Evolutionary conservation across 2,113 vertebrate species (phyloP).

Genomic region (Anseranas semipalmata): DNA sequence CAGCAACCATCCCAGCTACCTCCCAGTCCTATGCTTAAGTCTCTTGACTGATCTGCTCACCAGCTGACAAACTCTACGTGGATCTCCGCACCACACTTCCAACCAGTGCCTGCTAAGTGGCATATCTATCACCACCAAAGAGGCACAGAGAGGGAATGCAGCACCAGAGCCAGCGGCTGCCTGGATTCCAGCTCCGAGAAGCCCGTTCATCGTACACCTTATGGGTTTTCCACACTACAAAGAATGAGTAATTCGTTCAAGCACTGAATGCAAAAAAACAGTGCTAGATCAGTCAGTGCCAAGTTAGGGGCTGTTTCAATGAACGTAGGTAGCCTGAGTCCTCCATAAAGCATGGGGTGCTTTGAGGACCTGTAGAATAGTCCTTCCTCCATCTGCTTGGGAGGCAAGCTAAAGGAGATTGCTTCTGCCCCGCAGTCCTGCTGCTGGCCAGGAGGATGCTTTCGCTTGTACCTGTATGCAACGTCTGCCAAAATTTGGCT

Average conservation of each 20-base stretch:
- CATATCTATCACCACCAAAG: background rate
- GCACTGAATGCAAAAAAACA: background rate
- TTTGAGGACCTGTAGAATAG: background rate
- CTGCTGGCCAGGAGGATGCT: background rate
- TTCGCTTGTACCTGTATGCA: background rate
- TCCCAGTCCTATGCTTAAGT: background rate
- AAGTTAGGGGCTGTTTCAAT: background rate
- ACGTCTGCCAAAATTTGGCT: background rate
- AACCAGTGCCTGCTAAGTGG: background rate
- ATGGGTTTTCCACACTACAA: background rate
- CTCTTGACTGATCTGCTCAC: conserved; percentile 21
- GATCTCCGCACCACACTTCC: background rate
- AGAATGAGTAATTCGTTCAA: background rate
- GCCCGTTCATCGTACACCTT: background rate
- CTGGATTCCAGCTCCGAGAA: background rate
- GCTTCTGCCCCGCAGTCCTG: background rate
- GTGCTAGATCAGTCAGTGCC: background rate
- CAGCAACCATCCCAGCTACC: background rate
- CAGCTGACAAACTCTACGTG: background rate
- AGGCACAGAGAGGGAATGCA: background rate
- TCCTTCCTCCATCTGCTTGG: background rate
- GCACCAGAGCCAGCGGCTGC: background rate
- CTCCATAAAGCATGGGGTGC: background rate
- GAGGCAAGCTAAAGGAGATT: background rate
- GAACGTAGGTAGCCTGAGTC: background rate